These are phyloP conservation scores for Mallotus villosus DNA, from an alignment of 2,797 vertebrate genomes.

Conservation along the genomic window DNA sequence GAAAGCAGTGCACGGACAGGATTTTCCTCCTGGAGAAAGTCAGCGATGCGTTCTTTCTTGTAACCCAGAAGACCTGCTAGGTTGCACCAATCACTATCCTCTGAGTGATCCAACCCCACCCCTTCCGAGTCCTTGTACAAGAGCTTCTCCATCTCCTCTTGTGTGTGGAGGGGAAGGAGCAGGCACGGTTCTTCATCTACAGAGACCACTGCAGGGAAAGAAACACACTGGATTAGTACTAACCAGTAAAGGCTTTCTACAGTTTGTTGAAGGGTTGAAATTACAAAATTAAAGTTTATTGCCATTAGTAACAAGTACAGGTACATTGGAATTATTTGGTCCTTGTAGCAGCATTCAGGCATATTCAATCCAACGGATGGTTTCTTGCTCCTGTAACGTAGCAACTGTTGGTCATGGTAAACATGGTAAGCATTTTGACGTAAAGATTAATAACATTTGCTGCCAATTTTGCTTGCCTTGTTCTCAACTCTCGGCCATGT, in stretches of 20 bases:
- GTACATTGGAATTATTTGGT: no score
- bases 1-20: slow-evolving; percentile 85
- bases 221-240: neutral
- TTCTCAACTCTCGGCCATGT: no score
- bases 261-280: neutral
- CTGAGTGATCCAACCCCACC: slow-evolving; percentile 62
- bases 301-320: no score
- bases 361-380: no score
- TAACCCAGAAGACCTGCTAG: slow-evolving; percentile 92
- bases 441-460: no score
- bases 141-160: slow-evolving; percentile 92
- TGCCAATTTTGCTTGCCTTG: no score
- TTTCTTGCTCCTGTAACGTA: no score
- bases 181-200: slow-evolving; percentile 81
- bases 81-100: slow-evolving; percentile 89
- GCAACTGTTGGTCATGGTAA: no score
- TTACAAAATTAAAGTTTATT: neutral
- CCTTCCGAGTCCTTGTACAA: slow-evolving; percentile 71
- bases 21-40: slow-evolving; percentile 85
- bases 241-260: no score
- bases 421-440: no score
- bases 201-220: slow-evolving; percentile 74
- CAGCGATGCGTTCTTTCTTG: slow-evolving; percentile 86
- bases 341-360: no score
- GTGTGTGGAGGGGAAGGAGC: slow-evolving; percentile 82